Conservation (phyloP, 2,113 vertebrate genomes). For the Ceyx margarethae region DNA sequence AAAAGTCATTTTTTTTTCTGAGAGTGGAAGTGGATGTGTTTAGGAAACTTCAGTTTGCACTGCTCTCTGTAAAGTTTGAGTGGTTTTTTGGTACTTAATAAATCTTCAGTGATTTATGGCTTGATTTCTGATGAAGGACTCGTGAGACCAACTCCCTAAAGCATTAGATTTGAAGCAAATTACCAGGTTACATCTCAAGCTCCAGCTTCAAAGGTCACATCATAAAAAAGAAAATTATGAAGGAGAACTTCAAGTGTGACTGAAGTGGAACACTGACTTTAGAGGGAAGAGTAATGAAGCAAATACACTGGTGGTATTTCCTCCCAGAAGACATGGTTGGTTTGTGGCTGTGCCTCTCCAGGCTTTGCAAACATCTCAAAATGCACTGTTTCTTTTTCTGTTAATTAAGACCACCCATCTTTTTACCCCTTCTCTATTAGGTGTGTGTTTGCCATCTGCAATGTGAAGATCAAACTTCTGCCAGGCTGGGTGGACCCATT, state of each 20-base stretch:
- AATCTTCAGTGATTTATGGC: not conserved
- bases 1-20: not conserved
- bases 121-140: not conserved
- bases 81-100: not conserved
- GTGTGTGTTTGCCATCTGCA: not conserved
- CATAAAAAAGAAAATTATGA: not conserved
- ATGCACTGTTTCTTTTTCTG: not conserved
- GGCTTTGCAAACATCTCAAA: not conserved
- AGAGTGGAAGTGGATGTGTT: not conserved
- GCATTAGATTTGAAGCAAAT: not conserved
- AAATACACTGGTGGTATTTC: not conserved
- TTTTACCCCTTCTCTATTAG: not conserved
- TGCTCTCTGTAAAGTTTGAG: not conserved
- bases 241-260: not conserved
- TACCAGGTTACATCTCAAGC: not conserved
- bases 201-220: not conserved
- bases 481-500: no score
- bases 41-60: not conserved
- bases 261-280: not conserved
- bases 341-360: not conserved
- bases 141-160: not conserved
- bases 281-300: not conserved
- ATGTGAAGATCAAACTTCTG: not conserved
- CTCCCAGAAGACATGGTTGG: accelerated
- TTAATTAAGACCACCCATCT: not conserved